Base-by-base conservation (phyloP, 1,140 invertebrate genomes). In the Drosophila murphyi region DNA sequence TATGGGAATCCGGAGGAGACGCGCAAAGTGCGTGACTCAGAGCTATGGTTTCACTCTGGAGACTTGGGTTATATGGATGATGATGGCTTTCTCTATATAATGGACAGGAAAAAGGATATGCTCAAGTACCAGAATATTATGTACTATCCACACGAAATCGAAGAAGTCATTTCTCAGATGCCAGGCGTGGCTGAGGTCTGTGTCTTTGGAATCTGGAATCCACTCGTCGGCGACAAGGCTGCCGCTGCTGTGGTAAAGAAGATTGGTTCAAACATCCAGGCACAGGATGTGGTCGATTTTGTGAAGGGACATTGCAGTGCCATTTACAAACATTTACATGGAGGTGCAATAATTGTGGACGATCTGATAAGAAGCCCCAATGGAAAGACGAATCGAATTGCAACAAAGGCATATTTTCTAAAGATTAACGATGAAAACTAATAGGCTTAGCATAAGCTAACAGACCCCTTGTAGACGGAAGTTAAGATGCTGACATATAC, bases 41-140 rank as follows among this genome's bases (percentile, higher is more conserved):
- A n/a, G n/a, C n/a, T n/a, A n/a, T 96, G 95, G 95, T 91, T 95
- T 5, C 93, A 94, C 51, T 95, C 94, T 28, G 96, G 95, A 4
- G 96, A 96, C 82, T 91, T 96, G 37, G 95, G 94, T 7, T 94
- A 93, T 47, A 88, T 94, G 50, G 94, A 96, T 68, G 88, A 94
- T 10, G 88, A 94, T 31, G 93, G 93, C 0, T 89, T 91, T 37
- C 70, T 94, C 5, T 94, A 91, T 52, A 93, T 95, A 63, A 93
- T 94, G 2, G 95, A 95, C 68, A 83, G 96, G 8, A 91, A 95
- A 4, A 96, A 96, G 83, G 95, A 96, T 78, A 91, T 94, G 54
- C 92, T 94, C 5, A 93, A 93, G 61, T 93, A 82, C 35, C 67
- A 76, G 31, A 90, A 82, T 35, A 82, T 82, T 7, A 92, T 92